Conservation (phyloP, 2,797 vertebrate genomes). For the Cyprinella venusta region DNA sequence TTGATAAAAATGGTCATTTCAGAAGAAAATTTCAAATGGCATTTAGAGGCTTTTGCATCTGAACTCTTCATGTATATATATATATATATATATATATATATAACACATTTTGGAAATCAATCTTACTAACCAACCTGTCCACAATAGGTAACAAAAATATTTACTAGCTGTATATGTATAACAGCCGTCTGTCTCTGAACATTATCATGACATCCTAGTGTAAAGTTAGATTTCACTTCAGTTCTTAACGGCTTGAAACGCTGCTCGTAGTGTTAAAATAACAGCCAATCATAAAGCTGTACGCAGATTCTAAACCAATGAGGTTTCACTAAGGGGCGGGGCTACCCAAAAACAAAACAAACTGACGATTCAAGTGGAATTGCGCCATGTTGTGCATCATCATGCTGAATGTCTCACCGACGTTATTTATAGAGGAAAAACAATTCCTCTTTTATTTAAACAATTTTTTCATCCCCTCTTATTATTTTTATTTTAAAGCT, state of each 20-base stretch:
- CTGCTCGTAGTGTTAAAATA: background rate
- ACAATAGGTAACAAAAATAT: background rate
- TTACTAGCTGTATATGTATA: background rate
- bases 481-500: background rate
- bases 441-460: background rate
- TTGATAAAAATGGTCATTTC: too few species aligned
- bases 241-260: background rate
- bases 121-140: background rate
- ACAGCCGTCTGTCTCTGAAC: background rate
- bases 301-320: background rate
- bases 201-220: background rate
- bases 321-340: background rate
- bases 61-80: too few species aligned
- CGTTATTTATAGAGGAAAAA: background rate
- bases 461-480: background rate
- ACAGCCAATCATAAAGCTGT: constrained; percentile 10
- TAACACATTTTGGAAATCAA: background rate
- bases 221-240: background rate
- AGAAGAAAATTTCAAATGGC: too few species aligned
- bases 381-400: background rate
- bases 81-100: background rate
- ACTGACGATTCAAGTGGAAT: background rate
- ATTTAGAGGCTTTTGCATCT: too few species aligned
- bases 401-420: background rate
- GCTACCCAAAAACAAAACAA: background rate